Evolutionary conservation across 2,888 invertebrate species (phyloP).

Genomic region (Xylota sylvarum): DNA sequence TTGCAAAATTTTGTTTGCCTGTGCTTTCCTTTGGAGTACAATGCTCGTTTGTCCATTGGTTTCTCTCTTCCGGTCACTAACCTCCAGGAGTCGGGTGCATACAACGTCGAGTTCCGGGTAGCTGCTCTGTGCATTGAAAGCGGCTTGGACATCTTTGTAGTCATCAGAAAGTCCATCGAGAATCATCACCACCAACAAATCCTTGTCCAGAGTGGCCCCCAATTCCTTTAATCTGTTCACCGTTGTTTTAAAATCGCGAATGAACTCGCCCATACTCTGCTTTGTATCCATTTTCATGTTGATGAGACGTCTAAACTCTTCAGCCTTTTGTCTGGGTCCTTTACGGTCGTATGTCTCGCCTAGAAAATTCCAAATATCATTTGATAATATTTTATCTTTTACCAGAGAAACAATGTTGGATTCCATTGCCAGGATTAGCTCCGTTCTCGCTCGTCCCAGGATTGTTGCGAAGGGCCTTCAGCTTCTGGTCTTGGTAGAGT

Average conservation of each 20-base stretch:
- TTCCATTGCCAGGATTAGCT: slow-evolving; percentile 47
- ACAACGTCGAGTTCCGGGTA: slow-evolving; percentile 30
- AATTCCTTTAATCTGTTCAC: slow-evolving; percentile 29
- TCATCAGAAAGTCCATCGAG: slow-evolving; percentile 28
- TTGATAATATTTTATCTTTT: slow-evolving; percentile 48
- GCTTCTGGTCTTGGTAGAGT: neutral
- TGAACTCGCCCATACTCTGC: slow-evolving; percentile 9
- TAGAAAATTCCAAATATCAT: slow-evolving; percentile 58
- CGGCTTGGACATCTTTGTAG: slow-evolving; percentile 35
- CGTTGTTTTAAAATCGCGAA: slow-evolving; percentile 40
- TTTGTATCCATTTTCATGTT: slow-evolving; percentile 22
- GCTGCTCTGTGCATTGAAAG: slow-evolving; percentile 28
- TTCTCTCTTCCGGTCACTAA: slow-evolving; percentile 2
- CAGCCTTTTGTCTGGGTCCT: slow-evolving; percentile 49
- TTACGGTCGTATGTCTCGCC: slow-evolving; percentile 56
- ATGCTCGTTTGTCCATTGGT: neutral
- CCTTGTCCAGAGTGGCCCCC: slow-evolving; percentile 30
- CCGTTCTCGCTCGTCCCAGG: slow-evolving; percentile 43
- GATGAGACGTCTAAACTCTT: slow-evolving; percentile 35
- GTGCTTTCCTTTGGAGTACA: slow-evolving; percentile 4
- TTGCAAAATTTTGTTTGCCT: neutral
- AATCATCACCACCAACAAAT: slow-evolving; percentile 25
- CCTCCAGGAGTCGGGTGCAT: slow-evolving; percentile 16
- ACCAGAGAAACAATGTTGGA: slow-evolving; percentile 41
- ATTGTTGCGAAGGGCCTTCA: neutral